Base-by-base conservation (phyloP, 2,797 vertebrate species). In the Sebastes nivosus region DNA sequence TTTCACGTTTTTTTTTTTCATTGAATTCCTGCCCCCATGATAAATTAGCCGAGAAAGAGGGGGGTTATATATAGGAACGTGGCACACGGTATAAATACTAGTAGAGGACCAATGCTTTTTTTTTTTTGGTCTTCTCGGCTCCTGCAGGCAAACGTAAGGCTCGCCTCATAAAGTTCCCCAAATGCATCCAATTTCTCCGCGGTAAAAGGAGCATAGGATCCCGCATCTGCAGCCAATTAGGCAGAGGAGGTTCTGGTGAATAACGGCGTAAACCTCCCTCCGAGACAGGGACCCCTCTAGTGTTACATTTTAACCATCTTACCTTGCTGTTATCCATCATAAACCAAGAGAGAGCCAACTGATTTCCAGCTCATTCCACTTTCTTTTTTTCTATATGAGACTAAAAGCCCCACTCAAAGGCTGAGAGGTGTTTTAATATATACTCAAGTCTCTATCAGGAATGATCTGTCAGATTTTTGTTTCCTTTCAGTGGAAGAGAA, bases 221-320 rank as follows among this genome's bases (percentile, higher is more conserved):
- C 89, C 87, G 93, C 96, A 96, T 95, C 96, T 96, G 96, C 82
- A 93, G 92, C 93, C 95, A 96, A 96, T 96, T 96, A 96, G 80
- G 71, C 92, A 80, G 87, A 87, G 92, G 90, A 93, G 93, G 89
- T 91, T 91, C 93, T 93, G 91, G 92, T 95, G 94, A 94, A 91
- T 89, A 94, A 95, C 93, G 94, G 94, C 94, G 86, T 90, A 89
- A 94, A 92, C 93, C 95, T 94, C 94, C 92, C 93, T 93, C 80
- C 77, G 92, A 94, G 94, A 93, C 94, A 92, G 89, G 78, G 90
- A 92, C 93, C 93, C 94, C 94, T 95, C 94, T 95, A 94, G 93
- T 94, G 95, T 96, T 95, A 95, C 95, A 95, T 94, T 92, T 94
- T 92, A 95, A 95, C 93, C 94, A 89, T 94, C 92, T 92, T 94